These are phyloP conservation scores for Solenopsis invicta DNA, from an alignment of 1,140 invertebrate genomes.

Conservation along the genomic window DNA sequence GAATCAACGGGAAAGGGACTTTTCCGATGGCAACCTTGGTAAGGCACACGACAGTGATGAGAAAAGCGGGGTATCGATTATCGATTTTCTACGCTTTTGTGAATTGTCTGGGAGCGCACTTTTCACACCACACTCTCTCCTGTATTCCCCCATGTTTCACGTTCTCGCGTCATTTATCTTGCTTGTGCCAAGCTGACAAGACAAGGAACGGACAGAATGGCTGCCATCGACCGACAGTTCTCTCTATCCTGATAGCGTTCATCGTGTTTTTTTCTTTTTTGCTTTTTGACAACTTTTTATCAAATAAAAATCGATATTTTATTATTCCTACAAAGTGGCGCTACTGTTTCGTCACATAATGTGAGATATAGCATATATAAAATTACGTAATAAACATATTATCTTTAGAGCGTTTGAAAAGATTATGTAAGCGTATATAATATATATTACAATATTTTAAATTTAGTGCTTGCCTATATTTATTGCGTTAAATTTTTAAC, in stretches of 20 bases:
- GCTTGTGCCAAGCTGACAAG: constrained; percentile 68
- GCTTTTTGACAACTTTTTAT: background rate
- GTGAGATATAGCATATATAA: constrained; percentile 25
- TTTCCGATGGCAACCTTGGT: constrained; percentile 66
- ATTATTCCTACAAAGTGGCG: background rate
- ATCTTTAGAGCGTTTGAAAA: background rate
- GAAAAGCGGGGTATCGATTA: constrained; percentile 68
- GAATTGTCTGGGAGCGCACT: constrained; percentile 75
- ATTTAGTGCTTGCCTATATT: background rate
- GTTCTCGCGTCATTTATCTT: constrained; percentile 56
- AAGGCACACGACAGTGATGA: constrained; percentile 47
- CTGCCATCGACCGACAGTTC: constrained; percentile 34
- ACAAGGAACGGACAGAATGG: constrained; percentile 52
- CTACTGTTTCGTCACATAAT: constrained; percentile 67
- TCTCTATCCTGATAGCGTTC: constrained; percentile 53
- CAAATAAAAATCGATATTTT: constrained; percentile 53
- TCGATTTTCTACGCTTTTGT: constrained; percentile 75
- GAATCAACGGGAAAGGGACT: constrained; percentile 17
- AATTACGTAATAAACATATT: constrained; percentile 7
- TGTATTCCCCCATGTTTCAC: constrained; percentile 40
- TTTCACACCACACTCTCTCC: constrained; percentile 54
- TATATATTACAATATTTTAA: background rate
- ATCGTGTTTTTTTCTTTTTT: background rate
- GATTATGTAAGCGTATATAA: constrained; percentile 10
- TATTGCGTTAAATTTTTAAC: background rate